Evolutionary conservation across 64 coral and sea anemone genomes (phyloP), one percentile per base, ranked within the genome.

Genomic region (Cladopsammia gracilis): DNA sequence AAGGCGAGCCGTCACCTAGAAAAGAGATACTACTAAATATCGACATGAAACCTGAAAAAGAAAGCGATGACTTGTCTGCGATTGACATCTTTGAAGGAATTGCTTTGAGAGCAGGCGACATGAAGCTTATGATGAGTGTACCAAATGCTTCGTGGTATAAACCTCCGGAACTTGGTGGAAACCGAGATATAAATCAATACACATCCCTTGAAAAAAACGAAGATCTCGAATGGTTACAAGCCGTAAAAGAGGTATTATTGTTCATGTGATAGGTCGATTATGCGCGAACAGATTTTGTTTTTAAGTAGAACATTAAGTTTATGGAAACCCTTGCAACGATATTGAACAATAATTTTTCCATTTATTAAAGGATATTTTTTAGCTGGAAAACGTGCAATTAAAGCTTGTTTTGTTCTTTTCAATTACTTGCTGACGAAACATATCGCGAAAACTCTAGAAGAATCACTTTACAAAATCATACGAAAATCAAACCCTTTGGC

Each of bases 81-180:
- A 19, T 45, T 3, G 23, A 46, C 26, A 25, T 9, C 0, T 94
- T 73, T 75, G 69, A 95, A 86, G 93, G 93, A n/a, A 77, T 93
- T 71, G 95, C 95, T 25, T n/a, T 97, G 26, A 78, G 95, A 52
- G 61, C 78, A 20, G 91, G 95, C 18, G 80, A 97, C 80, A 93
- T 93, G 95, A 97, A 97, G 72, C 91, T 97, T 60, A 73, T 97
- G 3, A 25, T 95, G 73, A 76, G 83, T 53, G 93, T 95, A 22
- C 69, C 59, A 2, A 90, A 95, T 67, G 57, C 70, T 71, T 75
- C 93, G 19, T 95, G 93, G 93, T 86, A 61, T 13, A 90, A 76
- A 12, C 93, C 93, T 18, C 93, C 93, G 14, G 93, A 95, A 20
- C 59, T 95, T 26, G 77, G 15, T 12, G 61, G 12, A 12, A 48